Evolutionary conservation across 2,113 vertebrate species (phyloP), one percentile per base, ranked within the genome.

Genomic region (Cyprinodon brontotheroides): DNA sequence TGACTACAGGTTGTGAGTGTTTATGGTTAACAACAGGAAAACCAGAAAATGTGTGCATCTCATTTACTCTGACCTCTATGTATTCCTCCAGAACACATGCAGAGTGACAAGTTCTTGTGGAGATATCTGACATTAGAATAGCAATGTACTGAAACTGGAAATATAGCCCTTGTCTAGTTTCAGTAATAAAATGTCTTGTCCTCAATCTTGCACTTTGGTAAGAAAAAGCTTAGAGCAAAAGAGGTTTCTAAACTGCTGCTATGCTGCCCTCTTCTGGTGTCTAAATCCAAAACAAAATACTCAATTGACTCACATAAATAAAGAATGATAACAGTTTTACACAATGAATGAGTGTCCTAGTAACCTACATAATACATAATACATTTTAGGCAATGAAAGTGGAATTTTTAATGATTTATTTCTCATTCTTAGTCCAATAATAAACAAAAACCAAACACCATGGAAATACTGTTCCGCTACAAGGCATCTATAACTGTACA

Each of bases 221-320:
- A 80, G 68, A 62, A 82, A 91, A 86, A 77, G 81, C 81, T 84
- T 81, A 89, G 81, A 87, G 74, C 75, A 83, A 81, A 41, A 48
- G 48, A 68, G 59, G 68, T 65, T 61, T 70, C 50, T 89, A 92
- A 83, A 65, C 77, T 85, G 91, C 80, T 80, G 84, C 86, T 90
- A 63, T 89, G 91, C 92, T 93, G 93, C 94, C 92, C 94, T 93
- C 94, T 91, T 41, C 78, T 93, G 92, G 87, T 72, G 36, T 40
- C 6, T 11, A 65, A 11, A 50, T 5, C 41, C 82, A 79, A 45
- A 20, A 39, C 45, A 37, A 13, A 38, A 70, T 40, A 57, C 11
- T 20, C 17, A 43, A 41, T 8, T 68, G 15, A 39, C 65, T 68
- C 72, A 12, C 57, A 8, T 62, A 15, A 76, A 79, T 7, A 8